A percentile compares a stretch with the other conserved stretches of the same genome.
Conservation (phyloP, 2,888 invertebrate genomes). For the Dryococelus australis region DNA sequence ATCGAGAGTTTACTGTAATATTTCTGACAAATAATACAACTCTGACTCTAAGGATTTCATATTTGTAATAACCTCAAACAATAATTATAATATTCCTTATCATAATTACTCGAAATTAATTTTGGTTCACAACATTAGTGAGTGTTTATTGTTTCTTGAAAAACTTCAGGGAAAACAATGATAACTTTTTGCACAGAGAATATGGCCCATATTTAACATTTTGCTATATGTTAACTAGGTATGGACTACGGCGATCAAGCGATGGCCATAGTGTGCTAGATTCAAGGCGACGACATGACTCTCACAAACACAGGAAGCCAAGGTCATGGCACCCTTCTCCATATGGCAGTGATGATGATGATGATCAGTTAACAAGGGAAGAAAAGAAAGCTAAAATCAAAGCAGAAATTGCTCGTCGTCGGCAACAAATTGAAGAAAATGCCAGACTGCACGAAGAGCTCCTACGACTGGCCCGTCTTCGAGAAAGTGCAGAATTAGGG, state of each 20-base stretch:
- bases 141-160: no score
- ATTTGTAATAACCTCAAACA: no score
- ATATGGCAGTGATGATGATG: slow-evolving; percentile 60
- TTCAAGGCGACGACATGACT: slow-evolving; percentile 50
- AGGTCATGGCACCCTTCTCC: slow-evolving; percentile 64
- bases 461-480: slow-evolving; percentile 57
- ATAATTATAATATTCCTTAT: no score
- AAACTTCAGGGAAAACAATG: no score
- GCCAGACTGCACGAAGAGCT: slow-evolving; percentile 63
- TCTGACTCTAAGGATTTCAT: no score
- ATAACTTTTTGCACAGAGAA: no score
- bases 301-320: slow-evolving; percentile 55
- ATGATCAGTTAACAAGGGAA: slow-evolving; percentile 63
- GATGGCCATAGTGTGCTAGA: slow-evolving; percentile 50
- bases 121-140: no score
- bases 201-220: no score
- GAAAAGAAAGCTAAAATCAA: slow-evolving; percentile 66
- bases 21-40: no score
- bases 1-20: no score
- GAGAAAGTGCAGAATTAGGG: slow-evolving; percentile 56
- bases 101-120: no score
- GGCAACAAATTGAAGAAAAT: slow-evolving; percentile 66
- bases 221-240: slow-evolving; percentile 44
- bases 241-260: slow-evolving; percentile 52
- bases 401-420: slow-evolving; percentile 67